phyloP scores from a whole-genome alignment of 2,888 invertebrate species.

The Eurytoma adleriae region DNA sequence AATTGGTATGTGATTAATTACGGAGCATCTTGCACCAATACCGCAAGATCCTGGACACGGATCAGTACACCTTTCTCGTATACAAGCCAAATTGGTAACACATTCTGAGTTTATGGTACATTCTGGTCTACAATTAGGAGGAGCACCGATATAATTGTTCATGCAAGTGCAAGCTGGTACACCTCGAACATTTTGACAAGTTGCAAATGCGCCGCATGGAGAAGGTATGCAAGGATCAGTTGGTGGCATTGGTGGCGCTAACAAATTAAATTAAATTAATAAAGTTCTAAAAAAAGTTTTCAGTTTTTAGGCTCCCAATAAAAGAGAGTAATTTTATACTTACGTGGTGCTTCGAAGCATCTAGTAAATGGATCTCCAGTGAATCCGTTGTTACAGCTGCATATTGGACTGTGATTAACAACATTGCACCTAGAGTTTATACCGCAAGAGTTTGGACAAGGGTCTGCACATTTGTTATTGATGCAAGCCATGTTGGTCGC shows the following conservation, averaged over 20 bases:
- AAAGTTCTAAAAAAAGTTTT: too few relatives aligned
- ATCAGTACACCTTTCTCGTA: constrained; percentile 84
- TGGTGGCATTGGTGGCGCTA: neutral
- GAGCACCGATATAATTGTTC: constrained; percentile 81
- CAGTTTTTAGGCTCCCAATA: too few relatives aligned
- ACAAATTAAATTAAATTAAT: neutral
- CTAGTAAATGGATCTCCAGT: constrained; percentile 80
- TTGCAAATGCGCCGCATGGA: constrained; percentile 83
- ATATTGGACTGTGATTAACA: constrained; percentile 80
- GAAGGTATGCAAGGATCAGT: constrained; percentile 79
- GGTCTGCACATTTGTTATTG: constrained; percentile 75
- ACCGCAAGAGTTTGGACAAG: constrained; percentile 76
- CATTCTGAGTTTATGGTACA: constrained; percentile 89
- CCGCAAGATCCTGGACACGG: constrained; percentile 85
- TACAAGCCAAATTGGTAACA: constrained; percentile 83
- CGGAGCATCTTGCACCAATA: constrained; percentile 77
- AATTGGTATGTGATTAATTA: constrained; percentile 75
- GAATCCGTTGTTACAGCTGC: constrained; percentile 79
- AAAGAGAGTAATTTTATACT: neutral
- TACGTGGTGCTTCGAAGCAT: constrained; percentile 67
- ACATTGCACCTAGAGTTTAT: constrained; percentile 77
- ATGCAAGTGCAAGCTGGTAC: constrained; percentile 79
- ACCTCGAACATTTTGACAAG: constrained; percentile 77
- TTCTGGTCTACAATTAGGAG: constrained; percentile 86
- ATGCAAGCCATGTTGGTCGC: constrained; percentile 79